Conservation (phyloP, 2,113 vertebrate genomes). For the Cryptomyrus ogoouensis region DNA sequence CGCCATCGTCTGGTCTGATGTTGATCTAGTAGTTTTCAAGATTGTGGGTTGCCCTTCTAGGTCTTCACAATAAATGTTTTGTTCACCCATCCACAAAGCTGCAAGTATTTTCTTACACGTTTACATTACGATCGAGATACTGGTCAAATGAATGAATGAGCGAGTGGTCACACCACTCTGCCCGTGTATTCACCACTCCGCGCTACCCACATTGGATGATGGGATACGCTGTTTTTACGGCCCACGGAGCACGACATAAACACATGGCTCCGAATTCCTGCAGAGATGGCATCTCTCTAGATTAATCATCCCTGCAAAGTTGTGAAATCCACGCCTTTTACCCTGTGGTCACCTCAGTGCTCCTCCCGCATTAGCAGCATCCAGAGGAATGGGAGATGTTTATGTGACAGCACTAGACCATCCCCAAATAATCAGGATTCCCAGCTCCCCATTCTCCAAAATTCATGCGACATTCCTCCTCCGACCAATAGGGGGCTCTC, state of each 20-base stretch:
- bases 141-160: slow-evolving; percentile 6
- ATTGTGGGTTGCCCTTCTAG: not conserved
- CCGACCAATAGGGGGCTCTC: not conserved
- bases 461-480: not conserved
- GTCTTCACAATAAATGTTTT: not conserved
- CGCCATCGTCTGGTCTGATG: not conserved
- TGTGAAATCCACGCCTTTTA: slow-evolving; percentile 9
- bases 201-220: slow-evolving; percentile 33
- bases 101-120: not conserved
- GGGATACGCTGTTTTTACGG: slow-evolving; percentile 53
- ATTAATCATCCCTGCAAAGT: not conserved
- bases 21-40: not conserved
- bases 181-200: not conserved
- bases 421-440: not conserved
- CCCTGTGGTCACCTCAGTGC: not conserved
- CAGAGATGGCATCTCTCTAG: slow-evolving; percentile 37
- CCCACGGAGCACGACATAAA: slow-evolving; percentile 51
- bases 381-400: not conserved
- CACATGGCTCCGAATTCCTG: slow-evolving; percentile 47
- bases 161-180: not conserved
- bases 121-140: not conserved
- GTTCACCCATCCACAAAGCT: not conserved
- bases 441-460: not conserved
- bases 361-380: not conserved
- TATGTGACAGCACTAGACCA: not conserved